Evolutionary conservation across 2,888 invertebrate genomes (phyloP).

Genomic region (Didymodactylos carnosus): DNA sequence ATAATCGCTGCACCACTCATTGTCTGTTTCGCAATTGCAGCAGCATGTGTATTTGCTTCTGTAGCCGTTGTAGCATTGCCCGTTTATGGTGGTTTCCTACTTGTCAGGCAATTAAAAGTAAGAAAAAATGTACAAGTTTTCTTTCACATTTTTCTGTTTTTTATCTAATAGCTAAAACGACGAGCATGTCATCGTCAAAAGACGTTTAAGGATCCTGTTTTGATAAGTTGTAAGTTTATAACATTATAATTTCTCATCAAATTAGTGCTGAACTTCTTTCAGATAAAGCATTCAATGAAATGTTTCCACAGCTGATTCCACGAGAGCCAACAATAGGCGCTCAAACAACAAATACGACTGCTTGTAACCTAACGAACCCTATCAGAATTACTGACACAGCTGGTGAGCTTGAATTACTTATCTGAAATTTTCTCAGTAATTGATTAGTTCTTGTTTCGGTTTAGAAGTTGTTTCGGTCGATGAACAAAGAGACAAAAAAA

Average conservation of each 20-base stretch:
- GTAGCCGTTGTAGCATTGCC: not conserved
- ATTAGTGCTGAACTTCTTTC: too few species aligned
- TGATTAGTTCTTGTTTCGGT: not conserved
- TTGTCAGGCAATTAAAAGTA: not conserved
- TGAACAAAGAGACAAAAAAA: not conserved
- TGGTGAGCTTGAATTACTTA: too few species aligned
- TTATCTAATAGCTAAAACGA: not conserved
- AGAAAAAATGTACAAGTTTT: not conserved
- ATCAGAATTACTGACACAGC: too few species aligned
- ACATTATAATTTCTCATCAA: not conserved
- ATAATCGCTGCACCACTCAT: not conserved
- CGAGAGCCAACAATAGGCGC: not conserved
- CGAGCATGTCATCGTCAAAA: not conserved
- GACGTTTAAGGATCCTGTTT: not conserved
- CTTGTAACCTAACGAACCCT: too few species aligned
- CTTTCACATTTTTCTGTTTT: not conserved
- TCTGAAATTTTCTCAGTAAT: too few species aligned
- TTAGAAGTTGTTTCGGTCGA: not conserved
- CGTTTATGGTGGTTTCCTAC: conserved; percentile 1
- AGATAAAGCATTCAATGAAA: not conserved
- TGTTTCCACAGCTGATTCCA: not conserved
- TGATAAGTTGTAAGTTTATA: not conserved
- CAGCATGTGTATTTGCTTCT: not conserved
- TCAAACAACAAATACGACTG: too few species aligned
- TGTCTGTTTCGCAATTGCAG: not conserved